phyloP scores from a whole-genome alignment of 2,888 invertebrate genomes.

The Nymphalis c-album region DNA sequence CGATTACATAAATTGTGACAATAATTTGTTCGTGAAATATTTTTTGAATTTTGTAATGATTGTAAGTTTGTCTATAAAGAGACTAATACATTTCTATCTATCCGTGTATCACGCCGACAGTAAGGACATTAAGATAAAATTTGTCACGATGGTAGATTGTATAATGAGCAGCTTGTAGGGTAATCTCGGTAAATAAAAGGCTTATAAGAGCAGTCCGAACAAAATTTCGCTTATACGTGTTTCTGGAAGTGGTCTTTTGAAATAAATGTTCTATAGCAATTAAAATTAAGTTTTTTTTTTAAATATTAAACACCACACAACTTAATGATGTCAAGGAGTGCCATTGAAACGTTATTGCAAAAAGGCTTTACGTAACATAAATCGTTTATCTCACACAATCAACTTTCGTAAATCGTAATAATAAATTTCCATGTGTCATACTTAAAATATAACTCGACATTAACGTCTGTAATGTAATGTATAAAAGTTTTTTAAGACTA shows the following conservation, averaged over 20 bases:
- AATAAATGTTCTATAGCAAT: conserved; percentile 1
- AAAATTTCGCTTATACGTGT: not conserved
- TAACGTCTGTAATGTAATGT: conserved; percentile 18
- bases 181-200: no score
- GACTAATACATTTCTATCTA: no score
- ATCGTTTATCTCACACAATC: conserved; percentile 27
- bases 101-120: no score
- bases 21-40: no score
- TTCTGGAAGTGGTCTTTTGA: not conserved
- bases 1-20: no score
- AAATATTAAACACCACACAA: not conserved
- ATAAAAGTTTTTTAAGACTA: conserved; percentile 41
- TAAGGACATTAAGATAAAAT: no score
- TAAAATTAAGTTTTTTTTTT: not conserved
- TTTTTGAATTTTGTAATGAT: no score
- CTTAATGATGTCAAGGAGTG: conserved; percentile 26
- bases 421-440: conserved; percentile 24
- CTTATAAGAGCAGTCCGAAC: no score
- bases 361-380: conserved; percentile 21
- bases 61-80: no score
- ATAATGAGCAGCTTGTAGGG: no score
- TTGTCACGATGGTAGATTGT: no score
- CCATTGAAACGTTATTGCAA: conserved; percentile 12
- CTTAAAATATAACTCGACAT: conserved; percentile 23
- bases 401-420: conserved; percentile 21